phyloP scores from a whole-genome alignment of 2,113 vertebrate species.

The Pampusana beccarii region DNA sequence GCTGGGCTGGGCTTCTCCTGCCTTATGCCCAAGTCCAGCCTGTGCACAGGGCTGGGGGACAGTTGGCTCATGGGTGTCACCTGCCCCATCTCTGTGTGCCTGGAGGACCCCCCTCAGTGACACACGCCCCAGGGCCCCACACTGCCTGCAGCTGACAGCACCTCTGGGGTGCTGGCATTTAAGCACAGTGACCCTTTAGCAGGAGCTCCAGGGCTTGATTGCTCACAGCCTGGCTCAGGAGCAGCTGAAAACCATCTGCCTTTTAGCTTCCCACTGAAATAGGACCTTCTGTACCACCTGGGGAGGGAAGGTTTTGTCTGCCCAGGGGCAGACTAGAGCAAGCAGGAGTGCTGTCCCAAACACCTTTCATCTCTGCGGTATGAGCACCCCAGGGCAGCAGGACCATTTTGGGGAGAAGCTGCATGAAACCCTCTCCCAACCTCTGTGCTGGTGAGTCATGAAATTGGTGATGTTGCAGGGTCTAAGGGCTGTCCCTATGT shows the following conservation, averaged over 20 bases:
- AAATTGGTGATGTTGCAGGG: rapidly evolving
- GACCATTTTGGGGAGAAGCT: rapidly evolving
- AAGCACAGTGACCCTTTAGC: background rate
- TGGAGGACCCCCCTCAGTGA: rapidly evolving
- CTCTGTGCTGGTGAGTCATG: background rate
- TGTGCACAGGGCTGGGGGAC: background rate
- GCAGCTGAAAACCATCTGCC: background rate
- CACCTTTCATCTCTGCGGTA: rapidly evolving
- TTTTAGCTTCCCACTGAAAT: background rate
- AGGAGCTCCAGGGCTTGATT: background rate
- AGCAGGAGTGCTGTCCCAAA: rapidly evolving
- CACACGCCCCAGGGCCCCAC: rapidly evolving
- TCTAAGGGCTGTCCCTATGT: background rate
- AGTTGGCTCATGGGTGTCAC: background rate
- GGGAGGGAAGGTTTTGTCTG: background rate
- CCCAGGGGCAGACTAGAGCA: background rate
- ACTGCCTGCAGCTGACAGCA: rapidly evolving
- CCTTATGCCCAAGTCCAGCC: rapidly evolving
- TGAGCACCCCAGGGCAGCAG: background rate
- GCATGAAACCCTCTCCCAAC: rapidly evolving
- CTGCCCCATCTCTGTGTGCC: rapidly evolving
- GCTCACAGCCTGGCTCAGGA: background rate
- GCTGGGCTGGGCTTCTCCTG: background rate
- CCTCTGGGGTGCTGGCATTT: rapidly evolving
- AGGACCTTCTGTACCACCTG: background rate